phyloP scores from a whole-genome alignment of 2,888 invertebrate species.

The Xestia ashworthii region DNA sequence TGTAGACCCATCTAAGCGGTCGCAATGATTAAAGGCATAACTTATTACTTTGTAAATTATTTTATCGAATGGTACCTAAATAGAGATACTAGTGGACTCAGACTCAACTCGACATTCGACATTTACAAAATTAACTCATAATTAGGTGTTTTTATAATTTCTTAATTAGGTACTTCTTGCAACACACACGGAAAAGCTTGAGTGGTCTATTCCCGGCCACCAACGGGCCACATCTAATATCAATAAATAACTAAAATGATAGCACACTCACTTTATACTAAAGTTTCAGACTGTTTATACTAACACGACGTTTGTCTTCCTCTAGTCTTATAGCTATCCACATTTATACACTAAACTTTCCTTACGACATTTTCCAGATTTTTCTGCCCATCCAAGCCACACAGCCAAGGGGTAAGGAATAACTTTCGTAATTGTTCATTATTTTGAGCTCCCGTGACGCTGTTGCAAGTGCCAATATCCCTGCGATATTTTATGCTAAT shows the following conservation, averaged over 20 bases:
- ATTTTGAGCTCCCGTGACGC: no score
- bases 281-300: not conserved
- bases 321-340: no score
- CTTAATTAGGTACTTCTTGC: slow-evolving; percentile 29
- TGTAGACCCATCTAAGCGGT: not conserved
- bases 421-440: no score
- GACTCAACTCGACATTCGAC: not conserved
- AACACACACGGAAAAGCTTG: slow-evolving; percentile 39
- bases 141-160: slow-evolving; percentile 16
- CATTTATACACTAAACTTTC: no score
- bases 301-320: not conserved
- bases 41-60: not conserved
- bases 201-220: slow-evolving; percentile 37
- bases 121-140: not conserved
- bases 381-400: no score
- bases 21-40: not conserved
- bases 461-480: no score
- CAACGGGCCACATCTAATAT: not conserved
- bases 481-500: no score
- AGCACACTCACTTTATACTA: not conserved
- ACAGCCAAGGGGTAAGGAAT: no score
- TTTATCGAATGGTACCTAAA: not conserved
- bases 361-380: no score
- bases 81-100: not conserved
- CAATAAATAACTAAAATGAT: slow-evolving; percentile 32